These are phyloP conservation scores for Microplitis mediator DNA, from an alignment of 1,140 invertebrate species.

Conservation along the genomic window DNA sequence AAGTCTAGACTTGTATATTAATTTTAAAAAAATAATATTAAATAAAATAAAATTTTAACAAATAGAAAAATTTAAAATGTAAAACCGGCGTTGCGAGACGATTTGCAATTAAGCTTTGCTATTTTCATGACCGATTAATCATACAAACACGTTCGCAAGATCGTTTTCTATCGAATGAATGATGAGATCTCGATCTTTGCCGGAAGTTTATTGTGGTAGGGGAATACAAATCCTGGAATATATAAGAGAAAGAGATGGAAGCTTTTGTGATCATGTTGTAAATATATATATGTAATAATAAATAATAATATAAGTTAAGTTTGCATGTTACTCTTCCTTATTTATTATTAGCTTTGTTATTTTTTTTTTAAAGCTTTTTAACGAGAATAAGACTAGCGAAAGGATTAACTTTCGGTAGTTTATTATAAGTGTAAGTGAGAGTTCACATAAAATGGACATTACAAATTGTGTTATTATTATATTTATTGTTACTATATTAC, in stretches of 20 bases:
- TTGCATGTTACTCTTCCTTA: no score
- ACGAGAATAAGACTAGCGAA: no score
- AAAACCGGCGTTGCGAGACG: not conserved
- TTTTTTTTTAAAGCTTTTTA: no score
- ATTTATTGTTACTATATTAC: no score
- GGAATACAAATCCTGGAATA: not conserved
- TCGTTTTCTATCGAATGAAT: slow-evolving; percentile 2
- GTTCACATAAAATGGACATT: no score
- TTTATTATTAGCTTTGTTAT: no score
- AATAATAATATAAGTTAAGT: no score
- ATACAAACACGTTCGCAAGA: not conserved
- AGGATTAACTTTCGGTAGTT: no score
- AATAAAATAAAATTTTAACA: not conserved
- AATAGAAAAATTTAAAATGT: not conserved
- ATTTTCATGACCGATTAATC: slow-evolving; percentile 1
- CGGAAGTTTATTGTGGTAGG: not conserved
- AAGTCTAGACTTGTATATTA: no score
- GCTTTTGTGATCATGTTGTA: not conserved
- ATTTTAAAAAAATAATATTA: no score
- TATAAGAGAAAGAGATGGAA: not conserved
- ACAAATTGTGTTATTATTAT: no score
- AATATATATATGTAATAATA: not conserved
- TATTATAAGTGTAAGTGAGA: no score
- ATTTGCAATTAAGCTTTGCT: not conserved
- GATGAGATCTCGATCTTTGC: slow-evolving; percentile 2